Conservation (phyloP, 92 coral and sea anemone genomes). For the Galaxea fascicularis region DNA sequence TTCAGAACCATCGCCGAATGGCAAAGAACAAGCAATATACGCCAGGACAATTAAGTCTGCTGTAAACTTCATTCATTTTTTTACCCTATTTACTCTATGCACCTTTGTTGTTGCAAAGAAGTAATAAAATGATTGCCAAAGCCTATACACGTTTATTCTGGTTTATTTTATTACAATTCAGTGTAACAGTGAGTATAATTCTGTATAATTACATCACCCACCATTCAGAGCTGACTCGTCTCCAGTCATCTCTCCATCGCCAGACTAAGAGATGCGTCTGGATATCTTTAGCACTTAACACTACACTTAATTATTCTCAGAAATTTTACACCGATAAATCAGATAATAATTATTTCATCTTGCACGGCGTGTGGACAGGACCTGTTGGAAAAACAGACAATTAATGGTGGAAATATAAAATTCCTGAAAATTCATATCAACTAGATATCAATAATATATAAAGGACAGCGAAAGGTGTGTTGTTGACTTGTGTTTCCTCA, state of each 20-base stretch:
- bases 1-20: slow-evolving; percentile 37
- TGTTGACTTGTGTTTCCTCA: too few relatives aligned
- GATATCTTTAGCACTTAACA: slow-evolving; percentile 22
- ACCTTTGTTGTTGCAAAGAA: not conserved
- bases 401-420: slow-evolving; percentile 11
- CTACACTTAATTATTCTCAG: too few relatives aligned
- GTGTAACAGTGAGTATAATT: too few relatives aligned
- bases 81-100: slow-evolving; percentile 7
- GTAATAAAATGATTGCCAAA: slow-evolving; percentile 13
- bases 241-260: slow-evolving; percentile 25
- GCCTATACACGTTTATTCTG: not conserved
- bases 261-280: slow-evolving; percentile 32
- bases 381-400: slow-evolving; percentile 1
- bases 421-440: slow-evolving; percentile 14
- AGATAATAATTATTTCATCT: slow-evolving; percentile 13
- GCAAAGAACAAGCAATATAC: not conserved
- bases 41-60: slow-evolving; percentile 37
- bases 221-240: slow-evolving; percentile 15
- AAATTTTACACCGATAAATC: slow-evolving; percentile 12
- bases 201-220: slow-evolving; percentile 8
- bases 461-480: not conserved
- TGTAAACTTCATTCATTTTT: not conserved
- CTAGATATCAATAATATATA: slow-evolving; percentile 27
- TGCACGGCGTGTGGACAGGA: slow-evolving; percentile 11
- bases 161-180: slow-evolving; percentile 11